phyloP scores from a whole-genome alignment of 1,140 invertebrate species.

The Cylas formicarius region DNA sequence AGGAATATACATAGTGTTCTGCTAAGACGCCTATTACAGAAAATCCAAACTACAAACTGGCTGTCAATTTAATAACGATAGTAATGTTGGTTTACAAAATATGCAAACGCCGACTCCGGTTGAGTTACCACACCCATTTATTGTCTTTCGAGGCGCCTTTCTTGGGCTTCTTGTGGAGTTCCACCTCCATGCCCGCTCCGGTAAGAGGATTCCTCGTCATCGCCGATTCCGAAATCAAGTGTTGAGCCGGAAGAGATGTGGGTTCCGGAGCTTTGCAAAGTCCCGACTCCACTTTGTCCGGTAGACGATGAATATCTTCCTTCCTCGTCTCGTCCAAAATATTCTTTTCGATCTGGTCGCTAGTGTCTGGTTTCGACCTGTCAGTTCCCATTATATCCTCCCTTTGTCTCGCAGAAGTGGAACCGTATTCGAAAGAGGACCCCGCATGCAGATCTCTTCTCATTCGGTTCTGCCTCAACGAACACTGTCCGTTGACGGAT shows the following conservation, averaged over 20 bases:
- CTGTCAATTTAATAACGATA: too few relatives aligned
- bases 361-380: background rate
- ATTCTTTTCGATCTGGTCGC: background rate
- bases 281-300: constrained; percentile 9
- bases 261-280: background rate
- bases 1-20: too few relatives aligned
- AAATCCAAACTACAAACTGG: too few relatives aligned
- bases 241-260: constrained; percentile 3
- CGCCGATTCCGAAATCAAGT: constrained; percentile 13
- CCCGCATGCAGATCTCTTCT: constrained; percentile 15
- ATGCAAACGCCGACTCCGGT: too few relatives aligned
- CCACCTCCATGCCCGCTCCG: constrained; percentile 26
- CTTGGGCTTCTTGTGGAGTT: constrained; percentile 19
- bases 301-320: constrained; percentile 8
- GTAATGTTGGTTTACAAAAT: too few relatives aligned
- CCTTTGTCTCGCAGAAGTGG: constrained; percentile 1
- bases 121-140: constrained; percentile 28
- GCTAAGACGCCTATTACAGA: too few relatives aligned
- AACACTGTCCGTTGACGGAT: constrained; percentile 28
- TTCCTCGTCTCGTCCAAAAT: background rate
- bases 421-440: constrained; percentile 22
- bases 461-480: constrained; percentile 16
- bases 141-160: constrained; percentile 13
- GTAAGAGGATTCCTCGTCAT: constrained; percentile 31
- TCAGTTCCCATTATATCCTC: background rate